A percentile compares a stretch with the other conserved stretches of the same genome.
Conservation (phyloP, 1,140 invertebrate species). For the Vanessa atalanta region DNA sequence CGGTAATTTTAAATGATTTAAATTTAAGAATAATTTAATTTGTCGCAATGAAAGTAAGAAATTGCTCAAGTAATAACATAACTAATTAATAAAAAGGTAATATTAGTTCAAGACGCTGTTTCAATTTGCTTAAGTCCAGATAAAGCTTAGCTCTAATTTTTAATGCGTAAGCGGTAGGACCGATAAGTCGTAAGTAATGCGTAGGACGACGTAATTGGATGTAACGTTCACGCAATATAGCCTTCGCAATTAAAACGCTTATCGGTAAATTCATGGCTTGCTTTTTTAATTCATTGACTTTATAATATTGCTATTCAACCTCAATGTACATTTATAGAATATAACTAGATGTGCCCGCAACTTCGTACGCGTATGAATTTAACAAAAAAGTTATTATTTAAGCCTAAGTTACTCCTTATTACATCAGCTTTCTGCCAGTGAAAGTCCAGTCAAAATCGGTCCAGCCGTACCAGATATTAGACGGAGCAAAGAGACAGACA, state of each 20-base stretch:
- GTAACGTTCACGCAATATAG: slow-evolving; percentile 11
- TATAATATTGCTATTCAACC: background rate
- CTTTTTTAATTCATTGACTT: no score
- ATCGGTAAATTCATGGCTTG: background rate
- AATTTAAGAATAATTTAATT: background rate
- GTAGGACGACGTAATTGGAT: slow-evolving; percentile 14
- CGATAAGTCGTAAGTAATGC: slow-evolving; percentile 10
- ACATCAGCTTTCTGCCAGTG: no score
- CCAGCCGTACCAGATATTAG: no score
- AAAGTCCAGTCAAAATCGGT: no score
- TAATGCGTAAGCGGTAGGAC: slow-evolving; percentile 4
- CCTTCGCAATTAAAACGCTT: background rate
- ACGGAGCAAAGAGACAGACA: no score
- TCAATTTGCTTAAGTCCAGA: slow-evolving; percentile 21
- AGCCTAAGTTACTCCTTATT: no score
- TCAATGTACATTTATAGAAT: background rate
- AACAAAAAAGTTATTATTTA: no score
- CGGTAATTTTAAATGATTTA: no score
- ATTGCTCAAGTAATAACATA: background rate
- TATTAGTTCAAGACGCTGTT: background rate
- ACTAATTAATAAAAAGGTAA: background rate
- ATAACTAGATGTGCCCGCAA: no score
- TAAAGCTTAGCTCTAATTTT: slow-evolving; percentile 21
- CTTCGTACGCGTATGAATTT: no score
- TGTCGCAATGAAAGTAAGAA: background rate